Evolutionary conservation across 2,888 invertebrate genomes (phyloP), one percentile per base, ranked within the genome.

Genomic region (Lomographa bimaculata): DNA sequence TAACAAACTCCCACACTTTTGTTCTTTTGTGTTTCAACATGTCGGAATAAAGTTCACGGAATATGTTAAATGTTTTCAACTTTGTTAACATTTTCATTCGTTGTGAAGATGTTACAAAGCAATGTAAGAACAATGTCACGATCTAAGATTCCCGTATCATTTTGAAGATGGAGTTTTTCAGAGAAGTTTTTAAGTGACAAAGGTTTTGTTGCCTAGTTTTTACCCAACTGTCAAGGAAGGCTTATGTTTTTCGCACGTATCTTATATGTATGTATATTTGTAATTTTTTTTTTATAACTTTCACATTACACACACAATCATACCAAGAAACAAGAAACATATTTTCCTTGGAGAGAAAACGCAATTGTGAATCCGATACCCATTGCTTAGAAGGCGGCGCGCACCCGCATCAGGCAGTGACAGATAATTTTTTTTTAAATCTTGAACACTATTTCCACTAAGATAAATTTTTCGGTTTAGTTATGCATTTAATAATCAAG

Each of bases 1-100:
- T 32, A 26, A 37, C 18, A 26, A 8, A 17, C 24, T 5, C 24
- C 10, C 20, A 33, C 20, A 26, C 26, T 8, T 9, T n/a, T 1
- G 17, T 38, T 37, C 25, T 38, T 29, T 32, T 25, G 30, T 26
- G 16, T 32, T 26, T 23, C 8, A 20, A 26, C 19, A 37, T 30
- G 24, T 24, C 6, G 20, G 18, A 7, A 32, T 14, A 32, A 26
- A 8, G 7, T 26, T 20, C 4, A 25, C 8, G 9, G 14, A 19
- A 26, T 20, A 25, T 27, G 9, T 28, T 11, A 20, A 20, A 20
- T 9, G 26, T 26, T 20, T n/a, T 10, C 5, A 8, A 14, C 10
- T 14, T 14, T 32, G 7, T 7, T 16, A 20, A 12, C 12, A 20
- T 5, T 7, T 20, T 20, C 29, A 29, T 19, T 20, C 18, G 9